These are phyloP conservation scores for Bombus pascuorum DNA, from an alignment of 1,140 invertebrate species.

Conservation along the genomic window DNA sequence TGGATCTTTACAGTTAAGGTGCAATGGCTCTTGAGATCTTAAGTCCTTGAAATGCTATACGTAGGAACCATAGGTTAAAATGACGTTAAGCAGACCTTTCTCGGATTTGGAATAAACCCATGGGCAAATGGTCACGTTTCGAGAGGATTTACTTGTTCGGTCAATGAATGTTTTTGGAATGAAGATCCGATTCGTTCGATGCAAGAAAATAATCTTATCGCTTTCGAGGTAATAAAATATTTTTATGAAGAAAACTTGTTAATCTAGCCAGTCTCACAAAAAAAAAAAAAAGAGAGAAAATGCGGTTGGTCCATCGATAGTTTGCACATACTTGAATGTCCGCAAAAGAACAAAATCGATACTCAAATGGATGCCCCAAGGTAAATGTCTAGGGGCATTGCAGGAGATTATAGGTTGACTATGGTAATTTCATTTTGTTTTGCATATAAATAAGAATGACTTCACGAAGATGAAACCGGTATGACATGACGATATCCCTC, in stretches of 20 bases:
- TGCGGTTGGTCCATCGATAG: too few species aligned
- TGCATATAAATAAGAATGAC: conserved; percentile 55
- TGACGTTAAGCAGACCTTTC: neutral
- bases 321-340: neutral
- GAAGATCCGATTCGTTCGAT: neutral
- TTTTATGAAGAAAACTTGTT: neutral
- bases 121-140: too few species aligned
- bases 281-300: neutral
- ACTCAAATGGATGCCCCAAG: neutral
- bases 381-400: neutral
- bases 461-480: neutral
- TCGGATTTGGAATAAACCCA: neutral
- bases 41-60: too few species aligned
- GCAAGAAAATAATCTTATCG: too few species aligned
- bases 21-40: too few species aligned
- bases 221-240: neutral
- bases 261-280: too few species aligned
- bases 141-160: neutral
- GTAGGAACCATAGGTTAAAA: neutral
- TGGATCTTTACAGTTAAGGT: neutral
- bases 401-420: neutral
- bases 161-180: neutral
- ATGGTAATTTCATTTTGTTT: neutral
- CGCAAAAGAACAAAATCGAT: neutral
- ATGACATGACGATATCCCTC: neutral